Percentiles rank a stretch among this genome's conserved stretches.
Evolutionary conservation across 1,140 invertebrate species (phyloP).

Genomic region (Rhysida immarginata): DNA sequence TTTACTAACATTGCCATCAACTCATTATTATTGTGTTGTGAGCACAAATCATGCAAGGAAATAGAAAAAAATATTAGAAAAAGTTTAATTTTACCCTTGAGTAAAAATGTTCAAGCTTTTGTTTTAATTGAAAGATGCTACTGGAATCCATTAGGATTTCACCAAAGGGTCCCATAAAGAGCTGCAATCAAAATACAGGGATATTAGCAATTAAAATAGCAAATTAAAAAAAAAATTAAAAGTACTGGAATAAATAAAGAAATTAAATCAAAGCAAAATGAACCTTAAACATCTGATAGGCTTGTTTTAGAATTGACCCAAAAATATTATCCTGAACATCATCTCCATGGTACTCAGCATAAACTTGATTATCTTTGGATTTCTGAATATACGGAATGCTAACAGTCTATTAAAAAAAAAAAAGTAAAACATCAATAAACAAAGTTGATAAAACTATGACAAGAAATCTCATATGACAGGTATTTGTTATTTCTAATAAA

Average conservation of each 20-base stretch:
- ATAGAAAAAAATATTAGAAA: background rate
- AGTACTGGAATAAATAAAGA: background rate
- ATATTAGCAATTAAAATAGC: background rate
- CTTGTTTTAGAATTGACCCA: slow-evolving; percentile 49
- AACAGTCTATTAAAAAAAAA: slow-evolving; percentile 39
- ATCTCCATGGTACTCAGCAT: slow-evolving; percentile 52
- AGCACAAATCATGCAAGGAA: background rate
- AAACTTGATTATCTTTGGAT: slow-evolving; percentile 46
- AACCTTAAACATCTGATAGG: slow-evolving; percentile 51
- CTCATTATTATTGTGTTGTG: too few species aligned
- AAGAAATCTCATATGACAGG: too few species aligned
- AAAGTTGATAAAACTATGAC: too few species aligned
- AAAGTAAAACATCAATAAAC: too few species aligned
- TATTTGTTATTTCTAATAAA: too few species aligned
- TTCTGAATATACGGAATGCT: slow-evolving; percentile 49
- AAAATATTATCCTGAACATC: slow-evolving; percentile 63
- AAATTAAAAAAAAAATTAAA: background rate
- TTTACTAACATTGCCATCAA: too few species aligned
- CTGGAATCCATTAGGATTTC: slow-evolving; percentile 34
- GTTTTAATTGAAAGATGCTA: slow-evolving; percentile 33
- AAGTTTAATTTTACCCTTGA: slow-evolving; percentile 36
- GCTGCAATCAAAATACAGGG: slow-evolving; percentile 24
- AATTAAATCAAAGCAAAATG: background rate
- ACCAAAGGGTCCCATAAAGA: slow-evolving; percentile 57
- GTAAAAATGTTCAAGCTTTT: slow-evolving; percentile 47